A percentile compares a stretch with the other conserved stretches of the same genome.
Conservation (phyloP, 2,888 invertebrate genomes). For the Sisyra nigra region DNA sequence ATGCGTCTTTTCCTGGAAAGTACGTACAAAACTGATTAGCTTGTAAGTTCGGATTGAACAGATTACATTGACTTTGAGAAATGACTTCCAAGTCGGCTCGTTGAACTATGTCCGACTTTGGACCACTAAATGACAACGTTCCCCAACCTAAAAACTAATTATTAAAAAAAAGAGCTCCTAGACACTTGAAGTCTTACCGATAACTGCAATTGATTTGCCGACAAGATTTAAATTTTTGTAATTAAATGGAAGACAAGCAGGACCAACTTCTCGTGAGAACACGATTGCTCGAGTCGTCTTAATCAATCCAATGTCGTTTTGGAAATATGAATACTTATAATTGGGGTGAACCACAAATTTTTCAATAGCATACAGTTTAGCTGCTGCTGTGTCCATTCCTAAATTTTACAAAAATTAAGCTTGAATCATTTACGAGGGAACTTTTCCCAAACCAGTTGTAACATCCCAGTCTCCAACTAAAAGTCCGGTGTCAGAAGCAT, state of each 20-base stretch:
- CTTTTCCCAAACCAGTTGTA: constrained; percentile 24
- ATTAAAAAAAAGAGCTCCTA: no score
- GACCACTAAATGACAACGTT: constrained; percentile 30
- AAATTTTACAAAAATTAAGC: no score
- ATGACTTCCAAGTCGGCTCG: constrained; percentile 36
- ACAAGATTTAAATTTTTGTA: constrained; percentile 23
- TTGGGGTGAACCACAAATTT: constrained; percentile 28
- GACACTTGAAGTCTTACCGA: constrained; percentile 17
- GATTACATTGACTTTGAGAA: constrained; percentile 26
- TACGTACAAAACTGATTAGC: constrained; percentile 32
- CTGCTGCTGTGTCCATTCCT: constrained; percentile 27
- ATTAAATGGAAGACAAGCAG: constrained; percentile 47
- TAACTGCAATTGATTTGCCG: constrained; percentile 26
- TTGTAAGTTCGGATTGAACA: constrained; percentile 16
- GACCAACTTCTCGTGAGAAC: constrained; percentile 36
- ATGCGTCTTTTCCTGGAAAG: constrained; percentile 34
- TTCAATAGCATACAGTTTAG: constrained; percentile 24
- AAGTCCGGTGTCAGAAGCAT: constrained; percentile 18
- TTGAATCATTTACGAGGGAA: no score
- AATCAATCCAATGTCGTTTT: constrained; percentile 40
- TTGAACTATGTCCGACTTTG: constrained; percentile 29
- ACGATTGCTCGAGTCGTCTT: constrained; percentile 22
- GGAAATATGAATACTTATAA: constrained; percentile 15
- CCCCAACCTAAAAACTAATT: constrained; percentile 43
- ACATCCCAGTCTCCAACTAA: constrained; percentile 38